Percentiles rank a stretch among this genome's conserved stretches.
Conservation (phyloP, 1,140 invertebrate genomes). For the Ganaspis sp. region DNA sequence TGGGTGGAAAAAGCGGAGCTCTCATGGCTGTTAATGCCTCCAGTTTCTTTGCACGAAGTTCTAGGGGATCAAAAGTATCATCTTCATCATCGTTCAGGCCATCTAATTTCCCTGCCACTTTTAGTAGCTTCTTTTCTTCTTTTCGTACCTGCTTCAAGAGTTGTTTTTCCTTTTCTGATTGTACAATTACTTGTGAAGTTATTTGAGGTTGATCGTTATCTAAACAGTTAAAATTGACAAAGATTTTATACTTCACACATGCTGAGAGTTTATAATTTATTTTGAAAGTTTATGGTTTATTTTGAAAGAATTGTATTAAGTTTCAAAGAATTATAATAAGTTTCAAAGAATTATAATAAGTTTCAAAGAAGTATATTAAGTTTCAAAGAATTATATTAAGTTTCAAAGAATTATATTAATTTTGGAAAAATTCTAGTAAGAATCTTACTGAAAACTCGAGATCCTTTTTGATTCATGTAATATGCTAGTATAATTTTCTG, state of each 20-base stretch:
- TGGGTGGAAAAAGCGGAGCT: slow-evolving; percentile 69
- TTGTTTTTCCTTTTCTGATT: slow-evolving; percentile 89
- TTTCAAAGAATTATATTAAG: too few species aligned
- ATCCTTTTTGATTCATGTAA: slow-evolving; percentile 64
- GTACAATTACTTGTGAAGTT: slow-evolving; percentile 86
- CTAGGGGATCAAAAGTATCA: slow-evolving; percentile 71
- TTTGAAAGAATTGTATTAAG: too few species aligned
- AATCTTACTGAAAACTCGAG: slow-evolving; percentile 59
- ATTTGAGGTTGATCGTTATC: slow-evolving; percentile 76
- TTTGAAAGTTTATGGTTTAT: too few species aligned
- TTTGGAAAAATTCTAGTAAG: too few species aligned
- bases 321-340: too few species aligned
- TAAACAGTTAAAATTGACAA: too few species aligned
- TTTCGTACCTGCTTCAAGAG: slow-evolving; percentile 89
- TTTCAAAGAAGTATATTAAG: too few species aligned
- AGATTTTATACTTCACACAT: too few species aligned
- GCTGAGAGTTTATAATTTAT: too few species aligned
- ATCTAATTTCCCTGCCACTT: slow-evolving; percentile 78
- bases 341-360: too few species aligned
- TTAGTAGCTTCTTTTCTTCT: slow-evolving; percentile 90
- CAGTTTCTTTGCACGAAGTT: slow-evolving; percentile 74
- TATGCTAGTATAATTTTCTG: slow-evolving; percentile 77
- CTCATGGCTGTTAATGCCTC: slow-evolving; percentile 71
- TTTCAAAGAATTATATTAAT: too few species aligned
- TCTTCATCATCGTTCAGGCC: slow-evolving; percentile 77